Percentiles rank a stretch among this genome's conserved stretches.
Evolutionary conservation across 1,140 invertebrate genomes (phyloP).

Genomic region (Sipha flava): DNA sequence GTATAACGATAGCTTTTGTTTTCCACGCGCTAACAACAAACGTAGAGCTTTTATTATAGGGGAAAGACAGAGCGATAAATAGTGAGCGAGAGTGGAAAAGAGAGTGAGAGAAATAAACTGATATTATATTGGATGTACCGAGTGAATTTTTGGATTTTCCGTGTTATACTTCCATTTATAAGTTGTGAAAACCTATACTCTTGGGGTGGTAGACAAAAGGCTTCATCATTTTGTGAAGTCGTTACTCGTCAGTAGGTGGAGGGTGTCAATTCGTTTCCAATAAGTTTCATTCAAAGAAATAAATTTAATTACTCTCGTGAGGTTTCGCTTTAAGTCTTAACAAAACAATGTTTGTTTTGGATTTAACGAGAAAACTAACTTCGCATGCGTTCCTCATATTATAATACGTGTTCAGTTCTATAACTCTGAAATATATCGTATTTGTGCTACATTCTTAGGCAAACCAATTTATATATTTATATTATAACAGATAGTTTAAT

Average conservation of each 20-base stretch:
- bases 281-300: neutral
- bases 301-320: neutral
- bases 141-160: slow-evolving; percentile 7
- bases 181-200: neutral
- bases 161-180: neutral
- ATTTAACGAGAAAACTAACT: too few relatives aligned
- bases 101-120: neutral
- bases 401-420: too few relatives aligned
- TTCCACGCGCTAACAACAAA: neutral
- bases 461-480: too few relatives aligned
- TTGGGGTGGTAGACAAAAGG: neutral
- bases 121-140: slow-evolving; percentile 10
- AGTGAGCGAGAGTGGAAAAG: neutral
- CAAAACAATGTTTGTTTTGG: too few relatives aligned
- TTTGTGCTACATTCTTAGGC: too few relatives aligned
- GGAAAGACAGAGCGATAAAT: too few relatives aligned
- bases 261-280: neutral
- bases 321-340: neutral
- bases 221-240: neutral
- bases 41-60: neutral
- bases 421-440: too few relatives aligned
- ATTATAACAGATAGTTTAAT: too few relatives aligned
- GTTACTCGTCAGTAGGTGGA: neutral
- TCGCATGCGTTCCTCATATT: too few relatives aligned
- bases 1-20: slow-evolving; percentile 18